phyloP scores from a whole-genome alignment of 2,113 vertebrate species.

The human region DNA sequence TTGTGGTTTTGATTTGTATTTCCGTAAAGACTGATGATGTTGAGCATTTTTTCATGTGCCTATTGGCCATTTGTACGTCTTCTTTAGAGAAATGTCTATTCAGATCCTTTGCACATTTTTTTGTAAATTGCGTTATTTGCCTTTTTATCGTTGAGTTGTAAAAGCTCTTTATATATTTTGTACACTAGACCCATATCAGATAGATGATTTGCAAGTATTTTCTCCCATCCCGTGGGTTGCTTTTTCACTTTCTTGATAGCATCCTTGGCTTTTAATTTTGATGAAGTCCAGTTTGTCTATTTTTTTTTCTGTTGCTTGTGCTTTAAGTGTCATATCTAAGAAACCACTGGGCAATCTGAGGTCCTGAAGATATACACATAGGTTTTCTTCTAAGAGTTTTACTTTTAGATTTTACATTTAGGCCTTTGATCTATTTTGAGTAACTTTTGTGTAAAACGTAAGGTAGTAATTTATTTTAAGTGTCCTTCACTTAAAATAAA shows the following conservation, averaged over 20 bases:
- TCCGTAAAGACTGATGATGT: neutral
- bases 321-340: neutral
- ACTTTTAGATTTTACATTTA: neutral
- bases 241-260: neutral
- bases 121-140: neutral
- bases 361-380: neutral
- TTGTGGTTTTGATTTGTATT: neutral
- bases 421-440: neutral
- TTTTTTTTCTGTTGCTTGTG: neutral
- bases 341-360: neutral
- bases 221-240: neutral
- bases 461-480: neutral
- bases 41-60: neutral
- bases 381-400: neutral
- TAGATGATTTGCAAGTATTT: neutral
- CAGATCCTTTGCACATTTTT: neutral
- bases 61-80: neutral
- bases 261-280: neutral
- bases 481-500: neutral
- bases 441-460: neutral
- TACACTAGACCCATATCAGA: neutral
- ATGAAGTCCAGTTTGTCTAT: neutral
- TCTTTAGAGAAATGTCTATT: neutral
- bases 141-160: neutral
- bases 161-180: neutral